phyloP scores from a whole-genome alignment of 2,797 vertebrate species.

The Microtus californicus region DNA sequence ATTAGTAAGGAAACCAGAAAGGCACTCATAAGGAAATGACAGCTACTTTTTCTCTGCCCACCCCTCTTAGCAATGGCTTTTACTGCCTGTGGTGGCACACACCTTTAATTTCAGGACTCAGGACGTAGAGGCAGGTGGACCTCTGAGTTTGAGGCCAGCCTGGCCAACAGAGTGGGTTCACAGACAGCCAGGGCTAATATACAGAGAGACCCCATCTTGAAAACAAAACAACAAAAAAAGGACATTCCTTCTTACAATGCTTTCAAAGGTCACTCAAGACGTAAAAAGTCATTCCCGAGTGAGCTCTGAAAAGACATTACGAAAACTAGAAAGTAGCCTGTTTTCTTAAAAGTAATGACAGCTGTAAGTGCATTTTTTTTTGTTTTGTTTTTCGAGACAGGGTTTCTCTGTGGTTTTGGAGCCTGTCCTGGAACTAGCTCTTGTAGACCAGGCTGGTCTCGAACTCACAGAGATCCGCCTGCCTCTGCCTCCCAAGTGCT shows the following conservation, averaged over 20 bases:
- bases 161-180: too few relatives aligned
- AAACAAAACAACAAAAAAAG: not conserved
- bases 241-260: not conserved
- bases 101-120: not conserved
- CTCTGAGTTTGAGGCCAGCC: not conserved
- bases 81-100: not conserved
- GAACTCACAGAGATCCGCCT: too few relatives aligned
- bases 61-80: conserved; percentile 42
- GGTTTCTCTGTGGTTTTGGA: too few relatives aligned
- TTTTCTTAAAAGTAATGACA: conserved; percentile 42
- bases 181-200: not conserved
- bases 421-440: too few relatives aligned
- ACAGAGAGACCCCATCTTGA: not conserved
- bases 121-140: not conserved
- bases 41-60: not conserved
- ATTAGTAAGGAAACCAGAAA: conserved; percentile 45
- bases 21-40: conserved; percentile 29
- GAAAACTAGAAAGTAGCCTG: conserved; percentile 15
- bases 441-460: too few relatives aligned
- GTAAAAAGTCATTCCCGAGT: conserved; percentile 36
- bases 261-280: conserved; percentile 41
- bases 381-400: too few relatives aligned
- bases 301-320: conserved; percentile 44
- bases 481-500: too few relatives aligned
- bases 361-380: not conserved